Conservation (phyloP, 2,113 vertebrate genomes). For the Syngnathus floridae region DNA sequence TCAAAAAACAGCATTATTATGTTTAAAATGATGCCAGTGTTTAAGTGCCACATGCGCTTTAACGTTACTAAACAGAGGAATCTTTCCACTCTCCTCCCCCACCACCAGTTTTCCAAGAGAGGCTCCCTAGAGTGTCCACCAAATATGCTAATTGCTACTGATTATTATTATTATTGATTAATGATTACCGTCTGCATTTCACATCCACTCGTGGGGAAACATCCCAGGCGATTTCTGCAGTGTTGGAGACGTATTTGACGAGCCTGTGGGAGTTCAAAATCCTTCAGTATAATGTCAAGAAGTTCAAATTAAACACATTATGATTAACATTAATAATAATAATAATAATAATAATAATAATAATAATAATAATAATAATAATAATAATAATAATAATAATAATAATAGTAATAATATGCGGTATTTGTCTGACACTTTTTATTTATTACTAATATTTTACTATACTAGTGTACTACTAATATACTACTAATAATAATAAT, state of each 20-base stretch:
- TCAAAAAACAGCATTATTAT: background rate
- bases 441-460: too few relatives aligned
- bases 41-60: background rate
- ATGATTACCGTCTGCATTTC: slow-evolving; percentile 38
- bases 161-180: slow-evolving; percentile 59
- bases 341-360: too few relatives aligned
- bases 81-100: background rate
- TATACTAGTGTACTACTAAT: too few relatives aligned
- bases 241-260: slow-evolving; percentile 28
- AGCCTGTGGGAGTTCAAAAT: slow-evolving; percentile 35
- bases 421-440: too few relatives aligned
- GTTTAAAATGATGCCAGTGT: background rate
- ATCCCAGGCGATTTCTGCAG: slow-evolving; percentile 33
- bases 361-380: too few relatives aligned
- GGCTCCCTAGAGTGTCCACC: slow-evolving; percentile 24
- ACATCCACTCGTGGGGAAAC: slow-evolving; percentile 24
- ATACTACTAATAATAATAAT: background rate
- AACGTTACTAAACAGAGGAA: slow-evolving; percentile 9
- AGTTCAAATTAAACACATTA: background rate
- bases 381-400: too few relatives aligned
- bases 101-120: slow-evolving; percentile 18
- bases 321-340: too few relatives aligned
- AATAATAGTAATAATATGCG: too few relatives aligned
- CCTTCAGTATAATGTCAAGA: background rate
- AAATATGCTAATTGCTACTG: slow-evolving; percentile 52